Percentiles rank a stretch among this genome's conserved stretches.
Conservation (phyloP, 2,113 vertebrate species). For the Etheostoma spectabile region DNA sequence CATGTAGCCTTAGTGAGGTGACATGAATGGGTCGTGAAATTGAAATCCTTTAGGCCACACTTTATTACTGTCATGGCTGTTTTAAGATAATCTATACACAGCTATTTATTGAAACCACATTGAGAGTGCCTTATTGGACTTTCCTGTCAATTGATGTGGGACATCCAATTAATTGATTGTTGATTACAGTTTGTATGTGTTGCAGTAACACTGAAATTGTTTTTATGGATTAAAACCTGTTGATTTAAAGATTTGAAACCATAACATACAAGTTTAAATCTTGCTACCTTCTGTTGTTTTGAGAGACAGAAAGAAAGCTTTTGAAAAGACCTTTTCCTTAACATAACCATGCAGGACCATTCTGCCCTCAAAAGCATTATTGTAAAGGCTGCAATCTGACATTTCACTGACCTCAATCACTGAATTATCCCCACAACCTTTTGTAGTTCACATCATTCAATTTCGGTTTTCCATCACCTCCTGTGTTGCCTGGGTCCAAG, state of each 20-base stretch:
- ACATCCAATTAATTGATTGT: neutral
- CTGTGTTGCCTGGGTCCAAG: neutral
- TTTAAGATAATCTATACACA: neutral
- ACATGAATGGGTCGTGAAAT: neutral
- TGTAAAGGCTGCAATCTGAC: slow-evolving; percentile 46
- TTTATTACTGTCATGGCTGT: neutral
- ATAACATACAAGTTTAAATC: too few relatives aligned
- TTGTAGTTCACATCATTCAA: slow-evolving; percentile 46
- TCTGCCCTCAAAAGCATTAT: slow-evolving; percentile 10
- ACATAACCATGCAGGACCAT: neutral
- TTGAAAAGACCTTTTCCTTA: neutral
- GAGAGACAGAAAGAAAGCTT: neutral
- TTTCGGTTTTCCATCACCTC: slow-evolving; percentile 16
- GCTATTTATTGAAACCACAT: neutral
- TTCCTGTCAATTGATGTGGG: neutral
- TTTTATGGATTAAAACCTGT: neutral
- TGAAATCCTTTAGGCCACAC: neutral
- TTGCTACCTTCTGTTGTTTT: neutral
- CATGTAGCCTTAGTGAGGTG: neutral
- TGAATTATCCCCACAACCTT: slow-evolving; percentile 18
- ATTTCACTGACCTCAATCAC: slow-evolving; percentile 58
- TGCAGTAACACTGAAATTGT: neutral
- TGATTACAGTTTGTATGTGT: neutral
- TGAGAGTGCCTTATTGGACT: neutral
- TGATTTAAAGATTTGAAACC: neutral